Evolutionary conservation across 2,797 vertebrate genomes (phyloP), one percentile per base, ranked within the genome.

Genomic region (Sarcoramphus papa): DNA sequence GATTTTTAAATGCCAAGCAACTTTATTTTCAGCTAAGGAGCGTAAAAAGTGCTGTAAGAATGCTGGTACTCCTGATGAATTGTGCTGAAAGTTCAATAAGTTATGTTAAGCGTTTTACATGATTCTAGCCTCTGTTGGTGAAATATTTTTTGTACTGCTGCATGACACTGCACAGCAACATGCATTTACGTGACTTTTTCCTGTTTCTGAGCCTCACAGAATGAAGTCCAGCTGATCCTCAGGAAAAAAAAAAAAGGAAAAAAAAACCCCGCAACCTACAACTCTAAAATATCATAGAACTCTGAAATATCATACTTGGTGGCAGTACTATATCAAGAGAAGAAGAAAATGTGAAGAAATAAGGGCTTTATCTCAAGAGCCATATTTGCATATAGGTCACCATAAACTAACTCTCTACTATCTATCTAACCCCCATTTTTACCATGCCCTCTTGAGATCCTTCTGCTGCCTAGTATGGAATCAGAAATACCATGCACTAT

Each of bases 221-320:
- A 90, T 47, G 23, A 70, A 84, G 28, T 31, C 9, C 9, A 43
- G 6, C 4, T 45, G 45, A 47, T 15, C 10, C 14, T 77, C 21
- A 67, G 8, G 0, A 3, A 6, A 31, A 45, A 50, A 35, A 2
- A 12, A 3, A 13, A 24, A 35, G 3, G 0, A 14, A 11, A 48
- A 25, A 43, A 35, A 5, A 8, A 1, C 0, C 2, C 9, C 37
- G 15, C 7, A 23, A 23, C 10, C 6, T 14, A 62, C 27, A 70
- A 50, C 8, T 47, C 6, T 62, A 25, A 73, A 74, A 37, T 30
- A 30, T 40, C 4, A 13, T 22, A 12, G 31, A 74, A 51, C 1
- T 56, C 8, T 25, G 23, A 85, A 64, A 21, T 48, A 23, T 12
- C 12, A 3, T 31, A 30, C 84, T 63, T 84, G 31, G 15, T 60